Percentiles rank a stretch among this genome's conserved stretches.
Evolutionary conservation across 2,888 invertebrate species (phyloP).

Genomic region (Silvanus unidentatus): DNA sequence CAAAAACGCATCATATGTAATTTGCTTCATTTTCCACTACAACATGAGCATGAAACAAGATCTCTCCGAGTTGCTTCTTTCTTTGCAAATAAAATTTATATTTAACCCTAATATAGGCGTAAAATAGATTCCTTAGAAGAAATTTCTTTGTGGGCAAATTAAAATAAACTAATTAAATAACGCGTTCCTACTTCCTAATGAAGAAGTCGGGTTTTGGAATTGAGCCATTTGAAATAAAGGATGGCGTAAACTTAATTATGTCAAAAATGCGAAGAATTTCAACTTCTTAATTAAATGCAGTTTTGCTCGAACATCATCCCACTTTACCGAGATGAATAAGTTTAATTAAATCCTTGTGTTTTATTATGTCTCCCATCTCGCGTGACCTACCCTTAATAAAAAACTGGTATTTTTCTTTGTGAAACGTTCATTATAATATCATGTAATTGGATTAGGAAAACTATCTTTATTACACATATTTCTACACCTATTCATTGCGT

Average conservation of each 20-base stretch:
- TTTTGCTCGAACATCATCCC: constrained; percentile 42
- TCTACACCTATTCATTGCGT: no score
- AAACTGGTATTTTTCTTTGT: constrained; percentile 18
- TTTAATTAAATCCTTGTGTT: constrained; percentile 49
- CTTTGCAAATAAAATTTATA: no score
- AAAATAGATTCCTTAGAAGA: no score
- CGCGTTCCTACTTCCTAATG: constrained; percentile 18
- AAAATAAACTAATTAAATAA: constrained; percentile 16
- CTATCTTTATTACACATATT: constrained; percentile 16
- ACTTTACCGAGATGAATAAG: constrained; percentile 49
- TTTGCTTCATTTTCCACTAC: no score
- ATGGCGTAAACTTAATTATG: constrained; percentile 47
- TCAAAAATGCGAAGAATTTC: constrained; percentile 48
- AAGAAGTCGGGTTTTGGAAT: constrained; percentile 29
- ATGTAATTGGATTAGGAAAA: constrained; percentile 19
- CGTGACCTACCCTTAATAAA: constrained; percentile 25
- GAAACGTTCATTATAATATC: constrained; percentile 14
- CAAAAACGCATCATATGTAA: no score
- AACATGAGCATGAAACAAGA: no score
- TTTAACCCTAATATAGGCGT: no score
- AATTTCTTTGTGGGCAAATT: background rate
- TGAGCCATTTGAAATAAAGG: constrained; percentile 44
- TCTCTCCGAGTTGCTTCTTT: no score
- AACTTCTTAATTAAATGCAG: constrained; percentile 49
- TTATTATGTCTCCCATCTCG: constrained; percentile 37